Evolutionary conservation across 2,113 vertebrate genomes (phyloP).

Genomic region (Ancistrus triradiatus): DNA sequence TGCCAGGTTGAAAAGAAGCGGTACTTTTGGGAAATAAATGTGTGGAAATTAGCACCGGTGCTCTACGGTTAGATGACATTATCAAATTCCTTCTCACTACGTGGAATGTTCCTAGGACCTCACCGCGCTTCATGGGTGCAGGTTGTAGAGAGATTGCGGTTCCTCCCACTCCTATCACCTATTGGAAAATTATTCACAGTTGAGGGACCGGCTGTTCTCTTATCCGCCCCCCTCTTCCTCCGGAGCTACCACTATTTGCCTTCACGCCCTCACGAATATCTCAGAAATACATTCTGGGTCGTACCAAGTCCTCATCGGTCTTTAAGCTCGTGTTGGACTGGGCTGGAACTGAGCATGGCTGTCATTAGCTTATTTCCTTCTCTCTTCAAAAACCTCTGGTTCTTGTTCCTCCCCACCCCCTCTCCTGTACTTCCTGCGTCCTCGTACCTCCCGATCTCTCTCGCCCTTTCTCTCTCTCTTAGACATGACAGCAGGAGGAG

Average conservation of each 20-base stretch:
- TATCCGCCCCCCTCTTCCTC: background rate
- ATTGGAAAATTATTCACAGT: constrained; percentile 24
- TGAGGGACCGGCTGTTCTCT: background rate
- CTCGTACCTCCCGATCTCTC: constrained; percentile 23
- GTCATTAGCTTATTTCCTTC: background rate
- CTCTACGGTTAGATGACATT: too few species aligned
- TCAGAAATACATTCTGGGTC: constrained; percentile 11
- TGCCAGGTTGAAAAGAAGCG: background rate
- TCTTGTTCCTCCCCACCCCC: background rate
- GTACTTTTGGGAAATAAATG: too few species aligned
- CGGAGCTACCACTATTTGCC: background rate
- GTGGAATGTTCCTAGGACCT: too few species aligned
- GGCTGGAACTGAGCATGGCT: too few species aligned
- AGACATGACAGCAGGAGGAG: constrained; percentile 91
- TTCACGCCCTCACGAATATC: constrained; percentile 26
- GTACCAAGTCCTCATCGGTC: constrained; percentile 1
- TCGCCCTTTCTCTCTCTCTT: constrained; percentile 55
- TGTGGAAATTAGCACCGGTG: too few species aligned
- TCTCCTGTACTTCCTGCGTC: constrained; percentile 1
- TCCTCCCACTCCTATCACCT: constrained; percentile 19
- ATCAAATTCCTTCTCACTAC: too few species aligned
- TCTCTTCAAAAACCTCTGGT: background rate
- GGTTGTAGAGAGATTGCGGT: constrained; percentile 23
- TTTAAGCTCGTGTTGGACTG: constrained; percentile 10
- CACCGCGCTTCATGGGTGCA: background rate